Base-by-base conservation (phyloP, 2,113 vertebrate genomes). In the Callopanchax toddi region DNA sequence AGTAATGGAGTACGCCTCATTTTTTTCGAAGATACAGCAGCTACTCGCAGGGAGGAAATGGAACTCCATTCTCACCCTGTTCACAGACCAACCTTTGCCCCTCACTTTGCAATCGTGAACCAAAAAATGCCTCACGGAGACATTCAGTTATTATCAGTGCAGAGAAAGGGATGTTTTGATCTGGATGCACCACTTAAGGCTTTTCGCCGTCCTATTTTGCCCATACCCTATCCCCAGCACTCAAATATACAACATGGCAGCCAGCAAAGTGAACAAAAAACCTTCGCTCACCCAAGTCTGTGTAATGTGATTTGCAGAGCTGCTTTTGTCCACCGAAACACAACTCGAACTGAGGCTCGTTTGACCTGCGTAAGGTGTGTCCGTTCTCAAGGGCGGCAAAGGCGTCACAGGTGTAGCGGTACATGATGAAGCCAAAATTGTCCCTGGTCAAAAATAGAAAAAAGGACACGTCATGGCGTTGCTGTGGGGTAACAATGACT, bases 381-480 rank as follows among this genome's bases (percentile, higher is more conserved):
- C 96, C 97, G 53, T 97, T 98, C 91, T 98, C 95, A 89, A 99
- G 94, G 92, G 96, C 97, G 91, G 96, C 95, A 32, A 96, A 97
- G 84, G 97, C 97, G 40, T 99, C 97, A 93, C 97, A 99, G 86
- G 95, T 98, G 72, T 97, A 99, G 91, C 97, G 96, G 94, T 98
- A 99, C 85, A 95, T 98, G 94, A 99, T 97, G 93, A 98, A 99
- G 93, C 96, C 97, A 85, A 97, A 98, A 92, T 94, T 95, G 92
- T 98, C 95, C 93, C 97, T 99, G 93, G 63, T 92, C 80, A 46
- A 74, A 79, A 89, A 94, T 74, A 91, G 34, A 90, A 82, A 88
- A n/a, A 83, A 89, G 76, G 45, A 64, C 49, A 71, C 32, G 60
- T 89, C 79, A 89, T 54, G 56, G 39, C 1, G 70, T 21, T 46